A percentile compares a stretch with the other conserved stretches of the same genome.
phyloP scores from a whole-genome alignment of 2,113 vertebrate species.

The Pachypanchax playfairii region DNA sequence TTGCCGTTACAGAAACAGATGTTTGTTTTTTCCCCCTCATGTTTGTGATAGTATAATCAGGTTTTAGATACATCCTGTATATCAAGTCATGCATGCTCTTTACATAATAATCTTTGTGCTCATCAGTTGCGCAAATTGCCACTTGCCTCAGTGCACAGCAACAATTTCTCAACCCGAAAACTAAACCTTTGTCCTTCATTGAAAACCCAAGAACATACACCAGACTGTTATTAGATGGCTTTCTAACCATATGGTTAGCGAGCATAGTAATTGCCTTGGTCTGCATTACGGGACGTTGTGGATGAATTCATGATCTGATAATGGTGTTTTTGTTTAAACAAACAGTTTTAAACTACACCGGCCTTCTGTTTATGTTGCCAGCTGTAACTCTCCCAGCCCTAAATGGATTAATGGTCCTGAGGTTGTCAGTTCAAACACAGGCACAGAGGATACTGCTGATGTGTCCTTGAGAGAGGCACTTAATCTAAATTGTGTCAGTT shows the following conservation, averaged over 20 bases:
- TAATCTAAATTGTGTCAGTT: constrained; percentile 70
- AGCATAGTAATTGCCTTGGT: constrained; percentile 49
- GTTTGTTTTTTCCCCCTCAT: constrained; percentile 21
- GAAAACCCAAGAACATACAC: constrained; percentile 56
- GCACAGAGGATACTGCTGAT: constrained; percentile 50
- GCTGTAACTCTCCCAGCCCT: constrained; percentile 49
- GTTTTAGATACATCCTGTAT: constrained; percentile 46
- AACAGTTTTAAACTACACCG: constrained; percentile 58
- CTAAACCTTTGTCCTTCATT: constrained; percentile 69
- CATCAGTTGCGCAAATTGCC: constrained; percentile 57
- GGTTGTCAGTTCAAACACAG: constrained; percentile 68
- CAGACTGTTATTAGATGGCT: constrained; percentile 62
- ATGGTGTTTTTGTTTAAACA: constrained; percentile 47
- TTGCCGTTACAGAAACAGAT: constrained; percentile 33
- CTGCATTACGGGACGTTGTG: constrained; percentile 39
- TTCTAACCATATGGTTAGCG: constrained; percentile 63
- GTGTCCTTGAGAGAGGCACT: constrained; percentile 72
- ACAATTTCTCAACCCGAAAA: constrained; percentile 51
- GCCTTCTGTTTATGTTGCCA: constrained; percentile 65
- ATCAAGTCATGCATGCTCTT: constrained; percentile 33
- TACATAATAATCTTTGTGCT: constrained; percentile 53
- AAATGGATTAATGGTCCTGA: constrained; percentile 72
- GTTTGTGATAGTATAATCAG: constrained; percentile 48
- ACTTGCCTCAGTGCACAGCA: constrained; percentile 44
- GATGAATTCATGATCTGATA: constrained; percentile 54